Conservation (phyloP, 2,888 invertebrate genomes). For the Plusia festucae region DNA sequence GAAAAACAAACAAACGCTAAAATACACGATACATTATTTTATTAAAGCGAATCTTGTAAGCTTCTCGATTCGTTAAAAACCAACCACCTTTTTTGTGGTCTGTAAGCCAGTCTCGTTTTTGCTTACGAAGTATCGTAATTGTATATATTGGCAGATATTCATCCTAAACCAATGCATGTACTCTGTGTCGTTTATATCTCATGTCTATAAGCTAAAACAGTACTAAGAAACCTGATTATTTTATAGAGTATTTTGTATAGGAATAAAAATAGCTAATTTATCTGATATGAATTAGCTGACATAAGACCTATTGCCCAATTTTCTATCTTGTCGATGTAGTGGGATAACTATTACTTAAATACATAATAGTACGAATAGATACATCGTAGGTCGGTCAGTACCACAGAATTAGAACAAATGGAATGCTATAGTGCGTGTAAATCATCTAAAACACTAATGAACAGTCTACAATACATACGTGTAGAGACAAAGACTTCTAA, state of each 20-base stretch:
- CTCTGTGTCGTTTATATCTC: background rate
- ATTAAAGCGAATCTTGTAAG: no score
- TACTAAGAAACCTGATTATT: background rate
- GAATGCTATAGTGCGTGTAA: background rate
- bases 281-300: background rate
- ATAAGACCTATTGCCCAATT: background rate
- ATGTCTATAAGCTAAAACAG: conserved; percentile 3
- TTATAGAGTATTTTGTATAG: background rate
- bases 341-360: background rate
- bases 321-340: background rate
- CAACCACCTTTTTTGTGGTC: background rate
- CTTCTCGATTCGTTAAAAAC: no score
- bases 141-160: no score
- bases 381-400: background rate
- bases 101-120: background rate
- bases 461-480: background rate
- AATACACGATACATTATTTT: no score
- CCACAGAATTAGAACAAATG: background rate
- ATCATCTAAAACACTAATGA: background rate
- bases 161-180: background rate
- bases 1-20: no score
- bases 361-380: background rate
- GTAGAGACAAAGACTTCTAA: background rate
- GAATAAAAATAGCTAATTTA: background rate
- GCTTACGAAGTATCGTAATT: background rate